Conservation (phyloP, 2,888 invertebrate species). For the Labia minor region DNA sequence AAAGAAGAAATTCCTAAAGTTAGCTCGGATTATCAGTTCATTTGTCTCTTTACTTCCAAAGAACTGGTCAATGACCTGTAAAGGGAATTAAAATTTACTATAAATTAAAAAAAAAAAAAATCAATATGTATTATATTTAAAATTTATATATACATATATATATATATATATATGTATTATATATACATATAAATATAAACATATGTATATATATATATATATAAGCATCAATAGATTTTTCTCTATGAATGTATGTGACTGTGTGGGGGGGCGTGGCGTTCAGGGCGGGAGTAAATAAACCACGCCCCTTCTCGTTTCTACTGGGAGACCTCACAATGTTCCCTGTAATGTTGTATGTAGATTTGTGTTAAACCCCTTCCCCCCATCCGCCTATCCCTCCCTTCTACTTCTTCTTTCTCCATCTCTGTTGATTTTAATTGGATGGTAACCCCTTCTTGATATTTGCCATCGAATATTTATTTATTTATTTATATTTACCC, state of each 20-base stretch:
- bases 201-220: not conserved
- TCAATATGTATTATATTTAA: not conserved
- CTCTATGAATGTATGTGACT: not conserved
- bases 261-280: not conserved
- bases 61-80: too few species aligned
- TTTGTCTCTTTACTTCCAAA: too few species aligned
- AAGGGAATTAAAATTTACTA: too few species aligned
- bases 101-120: not conserved
- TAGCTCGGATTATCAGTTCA: too few species aligned
- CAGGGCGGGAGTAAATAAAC: not conserved
- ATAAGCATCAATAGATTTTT: not conserved
- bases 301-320: not conserved
- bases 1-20: too few species aligned
- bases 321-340: not conserved
- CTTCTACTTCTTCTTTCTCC: not conserved
- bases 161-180: not conserved
- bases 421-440: slow-evolving; percentile 1
- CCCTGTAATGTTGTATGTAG: not conserved
- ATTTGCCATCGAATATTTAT: too few species aligned
- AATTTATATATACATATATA: not conserved
- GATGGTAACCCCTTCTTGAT: not conserved
- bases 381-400: not conserved
- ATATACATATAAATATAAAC: not conserved
- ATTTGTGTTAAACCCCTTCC: too few species aligned
- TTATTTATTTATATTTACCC: too few species aligned